Percentiles rank a stretch among this genome's conserved stretches.
These are phyloP conservation scores for Trichoplax adhaerens DNA, from an alignment of 37 sponge, comb jelly and placozoan genomes.

Conservation along the genomic window DNA sequence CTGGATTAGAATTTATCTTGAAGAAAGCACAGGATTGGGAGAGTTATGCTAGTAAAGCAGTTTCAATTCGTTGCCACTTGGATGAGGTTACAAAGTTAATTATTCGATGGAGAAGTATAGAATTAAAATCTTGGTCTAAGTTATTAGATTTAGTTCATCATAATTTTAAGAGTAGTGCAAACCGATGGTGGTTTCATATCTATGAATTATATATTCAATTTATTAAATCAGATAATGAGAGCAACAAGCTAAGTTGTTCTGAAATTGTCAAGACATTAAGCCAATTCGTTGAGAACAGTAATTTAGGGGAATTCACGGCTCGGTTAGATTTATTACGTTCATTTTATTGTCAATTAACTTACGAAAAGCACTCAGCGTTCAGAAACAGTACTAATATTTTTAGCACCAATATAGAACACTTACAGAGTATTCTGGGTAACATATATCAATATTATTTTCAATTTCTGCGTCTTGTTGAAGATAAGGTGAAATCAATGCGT, in stretches of 20 bases:
- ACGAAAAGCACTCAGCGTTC: background rate
- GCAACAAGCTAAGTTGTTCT: background rate
- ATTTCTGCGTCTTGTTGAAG: conserved; percentile 26
- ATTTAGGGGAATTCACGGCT: conserved; percentile 41
- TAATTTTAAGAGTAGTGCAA: background rate
- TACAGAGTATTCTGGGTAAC: background rate
- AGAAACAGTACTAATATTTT: conserved; percentile 4
- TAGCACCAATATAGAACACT: conserved; percentile 15
- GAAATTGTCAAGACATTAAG: conserved; percentile 9
- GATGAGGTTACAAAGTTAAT: conserved; percentile 33
- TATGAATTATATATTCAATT: conserved; percentile 6
- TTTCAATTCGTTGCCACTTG: conserved; percentile 35
- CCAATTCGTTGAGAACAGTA: conserved; percentile 38
- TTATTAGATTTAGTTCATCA: conserved; percentile 13
- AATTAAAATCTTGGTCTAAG: conserved; percentile 53
- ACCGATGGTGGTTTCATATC: conserved; percentile 61
- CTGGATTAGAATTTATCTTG: conserved; percentile 62
- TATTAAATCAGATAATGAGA: background rate
- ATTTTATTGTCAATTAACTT: conserved; percentile 12
- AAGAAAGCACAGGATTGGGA: conserved; percentile 89
- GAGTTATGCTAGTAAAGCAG: conserved; percentile 40
- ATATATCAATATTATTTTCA: conserved; percentile 34
- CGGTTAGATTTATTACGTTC: conserved; percentile 25
- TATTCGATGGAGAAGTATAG: conserved; percentile 63
- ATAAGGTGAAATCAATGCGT: conserved; percentile 14